These are phyloP conservation scores for Mus pahari DNA, from an alignment of 2,113 vertebrate genomes.

Conservation along the genomic window DNA sequence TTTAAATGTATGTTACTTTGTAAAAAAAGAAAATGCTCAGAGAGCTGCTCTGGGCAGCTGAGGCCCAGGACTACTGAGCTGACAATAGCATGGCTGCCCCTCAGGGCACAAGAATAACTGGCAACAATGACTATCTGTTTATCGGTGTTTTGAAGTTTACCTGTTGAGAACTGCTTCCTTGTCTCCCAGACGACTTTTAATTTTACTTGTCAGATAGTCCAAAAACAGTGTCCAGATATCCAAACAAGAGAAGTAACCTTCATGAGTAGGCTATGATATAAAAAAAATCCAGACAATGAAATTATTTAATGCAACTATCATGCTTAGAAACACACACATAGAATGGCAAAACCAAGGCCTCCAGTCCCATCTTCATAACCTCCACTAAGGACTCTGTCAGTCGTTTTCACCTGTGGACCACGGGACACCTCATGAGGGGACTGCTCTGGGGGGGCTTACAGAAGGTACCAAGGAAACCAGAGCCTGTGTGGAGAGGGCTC, in stretches of 20 bases:
- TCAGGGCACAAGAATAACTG: neutral
- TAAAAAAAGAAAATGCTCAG: neutral
- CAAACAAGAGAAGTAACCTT: constrained; percentile 98
- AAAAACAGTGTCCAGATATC: constrained; percentile 99
- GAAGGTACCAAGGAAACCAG: neutral
- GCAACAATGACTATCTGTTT: neutral
- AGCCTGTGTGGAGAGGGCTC: neutral
- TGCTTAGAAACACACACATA: constrained; percentile 56
- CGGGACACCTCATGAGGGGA: neutral
- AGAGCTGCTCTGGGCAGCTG: neutral
- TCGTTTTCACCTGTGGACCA: neutral
- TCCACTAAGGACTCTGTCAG: neutral
- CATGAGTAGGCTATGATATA: constrained; percentile 93
- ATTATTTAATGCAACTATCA: constrained; percentile 69
- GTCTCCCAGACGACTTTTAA: constrained; percentile 96
- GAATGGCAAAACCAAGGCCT: constrained; percentile 15
- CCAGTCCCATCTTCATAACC: neutral
- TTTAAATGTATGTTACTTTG: neutral
- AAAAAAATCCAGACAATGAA: constrained; percentile 77
- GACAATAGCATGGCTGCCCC: neutral
- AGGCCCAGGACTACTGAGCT: neutral
- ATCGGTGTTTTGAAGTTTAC: constrained; percentile 82
- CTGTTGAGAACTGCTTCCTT: constrained; percentile 96
- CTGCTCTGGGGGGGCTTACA: neutral
- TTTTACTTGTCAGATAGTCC: constrained; percentile 98